Evolutionary conservation across 2,888 invertebrate genomes (phyloP), one percentile per base, ranked within the genome.

Genomic region (Elegia similella): DNA sequence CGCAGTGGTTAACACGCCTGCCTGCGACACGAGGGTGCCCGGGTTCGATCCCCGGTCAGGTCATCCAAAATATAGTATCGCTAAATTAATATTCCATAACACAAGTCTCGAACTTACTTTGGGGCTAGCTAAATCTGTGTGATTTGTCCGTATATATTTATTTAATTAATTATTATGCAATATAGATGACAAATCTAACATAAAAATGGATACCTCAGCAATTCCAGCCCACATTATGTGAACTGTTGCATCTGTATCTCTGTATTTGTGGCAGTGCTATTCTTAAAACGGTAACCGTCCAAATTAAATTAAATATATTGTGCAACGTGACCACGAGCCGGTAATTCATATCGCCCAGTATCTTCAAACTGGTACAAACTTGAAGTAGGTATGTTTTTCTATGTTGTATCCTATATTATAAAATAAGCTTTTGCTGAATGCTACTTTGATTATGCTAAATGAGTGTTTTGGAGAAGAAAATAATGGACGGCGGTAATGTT

Each of bases 251-350:
- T 38, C 38, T 38, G 6, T 3, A 2, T 12, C 12, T 38, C 12
- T 38, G 5, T 38, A 38, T 38, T 38, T 38, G 38, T 38, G 38
- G 12, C n/a, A 12, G 61, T 57, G 56, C 34, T 34, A 50, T 38
- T 34, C 50, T 50, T 34, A 34, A 50, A 38, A 50, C 50, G 23
- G 50, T 50, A 34, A 38, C 50, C 17, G 50, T 50, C 50, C 50
- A 62, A 59, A 62, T 62, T 58, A 59, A 59, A 60, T 61, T 68
- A 72, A 66, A 70, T 67, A 68, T 69, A 50, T 50, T 34, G 12
- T 50, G 50, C 34, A 50, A 50, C 50, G 50, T 50, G 50, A 50
- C 48, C 29, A 42, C 32, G 29, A 17, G 42, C n/a, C 13, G 44
- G 42, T 56, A 38, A 42, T 56, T 56, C 44, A 50, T 17, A 50